Evolutionary conservation across 2,797 vertebrate species (phyloP).

Genomic region (Sebastiscus albofasciatus): DNA sequence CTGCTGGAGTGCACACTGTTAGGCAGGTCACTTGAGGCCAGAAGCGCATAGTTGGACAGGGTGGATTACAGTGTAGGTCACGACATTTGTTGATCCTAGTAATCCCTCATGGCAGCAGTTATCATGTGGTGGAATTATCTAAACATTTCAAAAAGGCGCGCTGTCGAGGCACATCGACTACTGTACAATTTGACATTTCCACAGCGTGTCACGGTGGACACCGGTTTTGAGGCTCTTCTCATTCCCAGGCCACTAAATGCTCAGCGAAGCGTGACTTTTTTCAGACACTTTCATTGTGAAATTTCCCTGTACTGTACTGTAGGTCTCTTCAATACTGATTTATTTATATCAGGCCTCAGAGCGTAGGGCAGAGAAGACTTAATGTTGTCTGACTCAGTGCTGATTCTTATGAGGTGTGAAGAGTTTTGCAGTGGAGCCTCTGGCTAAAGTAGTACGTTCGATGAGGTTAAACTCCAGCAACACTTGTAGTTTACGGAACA

Average conservation of each 20-base stretch:
- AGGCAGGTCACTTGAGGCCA: slow-evolving; percentile 48
- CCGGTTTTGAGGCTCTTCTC: neutral
- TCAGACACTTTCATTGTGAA: neutral
- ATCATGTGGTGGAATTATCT: slow-evolving; percentile 55
- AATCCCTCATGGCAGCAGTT: slow-evolving; percentile 49
- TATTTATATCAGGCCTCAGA: neutral
- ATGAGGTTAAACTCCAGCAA: neutral
- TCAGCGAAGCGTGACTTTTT: neutral
- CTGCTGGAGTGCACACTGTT: slow-evolving; percentile 28
- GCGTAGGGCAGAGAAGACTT: neutral
- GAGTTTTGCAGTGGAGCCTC: slow-evolving; percentile 25
- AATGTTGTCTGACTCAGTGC: slow-evolving; percentile 16
- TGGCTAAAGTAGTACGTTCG: slow-evolving; percentile 2
- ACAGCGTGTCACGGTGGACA: neutral
- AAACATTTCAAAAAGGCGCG: slow-evolving; percentile 51
- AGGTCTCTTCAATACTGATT: neutral
- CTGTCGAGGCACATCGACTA: slow-evolving; percentile 16
- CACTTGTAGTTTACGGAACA: neutral
- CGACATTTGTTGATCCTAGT: slow-evolving; percentile 50
- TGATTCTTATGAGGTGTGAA: slow-evolving; percentile 42
- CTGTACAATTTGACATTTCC: slow-evolving; percentile 32
- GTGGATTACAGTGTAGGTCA: slow-evolving; percentile 56
- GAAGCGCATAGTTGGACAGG: slow-evolving; percentile 47
- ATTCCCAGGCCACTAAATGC: slow-evolving; percentile 36
- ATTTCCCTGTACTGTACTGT: neutral